phyloP scores from a whole-genome alignment of 2,888 invertebrate species.

The Drosophila pseudotalamancana region DNA sequence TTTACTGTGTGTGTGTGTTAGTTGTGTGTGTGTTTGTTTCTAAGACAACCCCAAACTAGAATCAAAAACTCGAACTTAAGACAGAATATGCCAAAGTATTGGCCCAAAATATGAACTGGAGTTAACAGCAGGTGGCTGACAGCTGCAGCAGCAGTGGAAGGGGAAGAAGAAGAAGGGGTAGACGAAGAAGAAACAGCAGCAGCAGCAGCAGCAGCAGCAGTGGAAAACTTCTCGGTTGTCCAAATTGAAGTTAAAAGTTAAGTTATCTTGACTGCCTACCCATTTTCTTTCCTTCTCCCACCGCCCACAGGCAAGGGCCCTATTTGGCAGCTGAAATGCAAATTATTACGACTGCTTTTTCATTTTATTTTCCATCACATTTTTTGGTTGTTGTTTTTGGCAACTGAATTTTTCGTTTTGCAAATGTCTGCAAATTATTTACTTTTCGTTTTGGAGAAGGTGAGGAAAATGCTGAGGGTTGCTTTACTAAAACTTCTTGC shows the following conservation, averaged over 20 bases:
- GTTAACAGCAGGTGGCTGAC: slow-evolving; percentile 68
- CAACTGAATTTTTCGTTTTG: slow-evolving; percentile 21
- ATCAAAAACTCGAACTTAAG: slow-evolving; percentile 3
- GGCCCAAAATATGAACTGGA: slow-evolving; percentile 55
- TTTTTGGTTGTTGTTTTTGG: slow-evolving; percentile 4
- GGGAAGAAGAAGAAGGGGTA: slow-evolving; percentile 30
- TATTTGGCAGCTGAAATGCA: slow-evolving; percentile 79
- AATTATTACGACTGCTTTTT: slow-evolving; percentile 76
- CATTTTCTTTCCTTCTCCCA: neutral
- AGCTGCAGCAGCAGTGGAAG: neutral
- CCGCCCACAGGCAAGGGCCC: neutral
- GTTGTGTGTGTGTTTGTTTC: slow-evolving; percentile 7
- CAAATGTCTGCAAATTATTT: slow-evolving; percentile 66
- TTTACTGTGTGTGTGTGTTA: slow-evolving; percentile 11
- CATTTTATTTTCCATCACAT: slow-evolving; percentile 58
- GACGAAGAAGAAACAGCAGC: slow-evolving; percentile 35
- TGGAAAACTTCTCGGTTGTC: slow-evolving; percentile 51
- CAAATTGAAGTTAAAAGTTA: slow-evolving; percentile 69
- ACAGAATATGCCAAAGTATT: slow-evolving; percentile 25
- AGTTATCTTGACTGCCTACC: slow-evolving; percentile 65
- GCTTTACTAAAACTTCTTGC: slow-evolving; percentile 50
- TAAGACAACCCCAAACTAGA: slow-evolving; percentile 41
- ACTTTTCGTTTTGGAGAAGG: slow-evolving; percentile 28
- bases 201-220: slow-evolving; percentile 39
- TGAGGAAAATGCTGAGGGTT: slow-evolving; percentile 36